phyloP scores from a whole-genome alignment of 2,113 vertebrate species.

The Ranitomeya imitator region DNA sequence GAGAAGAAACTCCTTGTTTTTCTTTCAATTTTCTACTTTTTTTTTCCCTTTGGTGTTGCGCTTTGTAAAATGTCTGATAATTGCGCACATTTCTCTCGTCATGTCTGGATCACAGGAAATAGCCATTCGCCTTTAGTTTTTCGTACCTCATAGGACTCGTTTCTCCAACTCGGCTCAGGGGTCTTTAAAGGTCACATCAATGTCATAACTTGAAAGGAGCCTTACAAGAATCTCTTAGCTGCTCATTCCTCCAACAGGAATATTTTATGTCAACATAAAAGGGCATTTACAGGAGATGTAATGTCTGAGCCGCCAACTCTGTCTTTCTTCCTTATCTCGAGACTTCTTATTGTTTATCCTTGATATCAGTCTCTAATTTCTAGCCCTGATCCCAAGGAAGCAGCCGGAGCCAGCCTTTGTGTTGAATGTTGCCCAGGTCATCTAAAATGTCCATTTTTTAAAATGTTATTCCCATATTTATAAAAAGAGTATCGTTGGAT shows the following conservation, averaged over 20 bases:
- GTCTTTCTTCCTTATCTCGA: background rate
- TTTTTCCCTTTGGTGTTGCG: background rate
- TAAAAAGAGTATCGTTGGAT: too few species aligned
- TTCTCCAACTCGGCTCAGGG: background rate
- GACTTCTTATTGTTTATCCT: background rate
- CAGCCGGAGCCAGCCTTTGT: too few species aligned
- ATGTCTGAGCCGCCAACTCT: background rate
- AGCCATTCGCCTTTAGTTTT: background rate
- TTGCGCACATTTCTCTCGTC: constrained; percentile 31
- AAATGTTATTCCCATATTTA: too few species aligned
- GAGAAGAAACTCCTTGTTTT: constrained; percentile 50
- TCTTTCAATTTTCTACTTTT: constrained; percentile 41
- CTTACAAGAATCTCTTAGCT: background rate
- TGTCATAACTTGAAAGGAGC: constrained; percentile 4
- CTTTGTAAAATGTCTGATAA: constrained; percentile 43
- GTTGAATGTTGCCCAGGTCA: too few species aligned
- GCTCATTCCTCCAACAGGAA: background rate
- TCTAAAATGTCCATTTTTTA: too few species aligned
- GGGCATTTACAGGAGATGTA: background rate
- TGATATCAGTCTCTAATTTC: background rate
- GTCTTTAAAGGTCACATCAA: constrained; percentile 39
- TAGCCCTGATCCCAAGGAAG: background rate
- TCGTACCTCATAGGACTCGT: background rate
- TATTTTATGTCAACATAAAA: constrained; percentile 24
- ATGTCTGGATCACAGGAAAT: constrained; percentile 15